These are phyloP conservation scores for Stegophylla sp. DNA, from an alignment of 2,888 invertebrate genomes.

Conservation along the genomic window DNA sequence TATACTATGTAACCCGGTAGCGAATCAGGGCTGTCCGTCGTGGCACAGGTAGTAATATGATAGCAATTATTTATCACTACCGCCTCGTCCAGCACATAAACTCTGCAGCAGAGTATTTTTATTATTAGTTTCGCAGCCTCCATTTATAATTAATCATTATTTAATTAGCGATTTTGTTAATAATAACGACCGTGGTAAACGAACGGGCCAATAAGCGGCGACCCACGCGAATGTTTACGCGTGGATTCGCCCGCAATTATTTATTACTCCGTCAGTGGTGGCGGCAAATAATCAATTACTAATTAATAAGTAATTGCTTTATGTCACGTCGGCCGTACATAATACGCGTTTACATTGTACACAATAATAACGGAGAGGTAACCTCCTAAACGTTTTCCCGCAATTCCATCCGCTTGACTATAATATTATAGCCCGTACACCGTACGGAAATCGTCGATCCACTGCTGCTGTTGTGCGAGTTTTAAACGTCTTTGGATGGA, in stretches of 20 bases:
- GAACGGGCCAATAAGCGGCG: not conserved
- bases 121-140: not conserved
- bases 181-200: not conserved
- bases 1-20: too few relatives aligned
- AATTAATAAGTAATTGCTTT: not conserved
- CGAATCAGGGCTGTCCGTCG: too few relatives aligned
- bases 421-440: too few relatives aligned
- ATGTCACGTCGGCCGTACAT: too few relatives aligned
- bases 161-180: constrained; percentile 10
- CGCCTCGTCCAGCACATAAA: too few relatives aligned
- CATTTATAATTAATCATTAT: not conserved
- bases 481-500: too few relatives aligned
- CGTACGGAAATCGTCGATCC: too few relatives aligned
- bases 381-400: not conserved
- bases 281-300: not conserved
- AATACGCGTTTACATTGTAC: not conserved
- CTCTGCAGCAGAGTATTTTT: not conserved
- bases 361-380: not conserved
- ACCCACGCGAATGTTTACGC: constrained; percentile 1
- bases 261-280: not conserved
- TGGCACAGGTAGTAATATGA: too few relatives aligned
- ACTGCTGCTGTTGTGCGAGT: too few relatives aligned
- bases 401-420: too few relatives aligned
- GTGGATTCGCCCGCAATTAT: not conserved
- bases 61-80: too few relatives aligned